Evolutionary conservation across 2,888 invertebrate species (phyloP).

Genomic region (Synanthedon formicaeformis): DNA sequence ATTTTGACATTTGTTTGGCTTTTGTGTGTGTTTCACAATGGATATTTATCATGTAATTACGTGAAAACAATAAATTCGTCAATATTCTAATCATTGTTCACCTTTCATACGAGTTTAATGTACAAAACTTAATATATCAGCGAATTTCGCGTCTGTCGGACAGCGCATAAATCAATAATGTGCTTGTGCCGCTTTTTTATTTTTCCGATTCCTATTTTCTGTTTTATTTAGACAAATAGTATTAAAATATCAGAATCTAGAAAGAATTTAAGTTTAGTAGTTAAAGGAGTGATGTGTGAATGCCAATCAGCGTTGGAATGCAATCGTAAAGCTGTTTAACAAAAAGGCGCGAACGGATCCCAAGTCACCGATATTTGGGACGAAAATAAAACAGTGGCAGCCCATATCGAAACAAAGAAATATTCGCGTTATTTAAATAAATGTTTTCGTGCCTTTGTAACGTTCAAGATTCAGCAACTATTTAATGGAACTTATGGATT

Average conservation of each 20-base stretch:
- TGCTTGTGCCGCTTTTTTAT: constrained; percentile 58
- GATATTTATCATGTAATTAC: constrained; percentile 46
- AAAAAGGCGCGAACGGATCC: constrained; percentile 61
- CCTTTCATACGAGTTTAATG: constrained; percentile 17
- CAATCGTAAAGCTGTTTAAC: constrained; percentile 25
- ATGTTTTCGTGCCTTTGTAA: background rate
- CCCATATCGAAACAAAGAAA: constrained; percentile 27
- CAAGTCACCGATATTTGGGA: constrained; percentile 24
- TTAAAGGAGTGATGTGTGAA: background rate
- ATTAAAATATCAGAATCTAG: background rate
- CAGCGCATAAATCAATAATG: constrained; percentile 57
- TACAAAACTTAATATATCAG: constrained; percentile 24
- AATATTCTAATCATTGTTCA: constrained; percentile 24
- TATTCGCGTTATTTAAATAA: background rate
- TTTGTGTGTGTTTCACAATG: constrained; percentile 59
- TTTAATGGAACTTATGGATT: background rate
- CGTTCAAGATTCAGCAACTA: background rate
- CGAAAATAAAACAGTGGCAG: constrained; percentile 25
- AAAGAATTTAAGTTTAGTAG: too few relatives aligned
- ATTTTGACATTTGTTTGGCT: constrained; percentile 72
- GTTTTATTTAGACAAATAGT: constrained; percentile 20
- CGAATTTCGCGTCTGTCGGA: constrained; percentile 25
- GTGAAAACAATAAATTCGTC: constrained; percentile 23
- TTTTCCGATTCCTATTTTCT: constrained; percentile 35
- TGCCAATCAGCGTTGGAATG: constrained; percentile 11